phyloP scores from a whole-genome alignment of 2,113 vertebrate genomes.

The Vidua chalybeata region DNA sequence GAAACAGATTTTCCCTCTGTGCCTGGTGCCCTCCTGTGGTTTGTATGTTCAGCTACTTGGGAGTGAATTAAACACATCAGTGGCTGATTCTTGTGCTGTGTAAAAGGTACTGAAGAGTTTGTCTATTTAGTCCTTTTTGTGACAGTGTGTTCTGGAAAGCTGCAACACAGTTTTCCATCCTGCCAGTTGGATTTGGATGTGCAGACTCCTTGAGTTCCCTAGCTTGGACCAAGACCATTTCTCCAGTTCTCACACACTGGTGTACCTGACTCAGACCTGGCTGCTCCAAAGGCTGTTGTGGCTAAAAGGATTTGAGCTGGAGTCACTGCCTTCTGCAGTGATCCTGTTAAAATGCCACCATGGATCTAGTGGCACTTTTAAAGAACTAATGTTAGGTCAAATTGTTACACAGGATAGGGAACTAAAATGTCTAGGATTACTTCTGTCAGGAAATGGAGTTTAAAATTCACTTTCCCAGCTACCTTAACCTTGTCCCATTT shows the following conservation, averaged over 20 bases:
- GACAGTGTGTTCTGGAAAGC: neutral
- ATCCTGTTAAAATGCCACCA: neutral
- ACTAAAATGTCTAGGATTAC: neutral
- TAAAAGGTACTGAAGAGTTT: neutral
- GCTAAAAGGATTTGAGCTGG: neutral
- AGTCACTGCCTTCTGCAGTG: neutral
- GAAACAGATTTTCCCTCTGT: constrained; percentile 48
- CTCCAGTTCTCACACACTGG: neutral
- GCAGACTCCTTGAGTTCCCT: neutral
- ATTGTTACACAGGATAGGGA: neutral
- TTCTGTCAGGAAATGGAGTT: neutral
- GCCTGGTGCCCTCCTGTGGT: constrained; percentile 69
- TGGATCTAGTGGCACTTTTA: neutral
- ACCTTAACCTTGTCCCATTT: neutral
- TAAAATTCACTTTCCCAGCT: neutral
- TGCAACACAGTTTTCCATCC: neutral
- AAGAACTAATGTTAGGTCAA: neutral
- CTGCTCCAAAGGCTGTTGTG: neutral
- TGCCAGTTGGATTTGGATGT: neutral
- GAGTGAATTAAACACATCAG: neutral
- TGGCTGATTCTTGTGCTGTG: neutral
- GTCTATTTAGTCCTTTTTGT: neutral
- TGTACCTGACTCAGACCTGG: neutral
- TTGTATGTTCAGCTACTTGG: constrained; percentile 44
- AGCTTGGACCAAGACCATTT: neutral